Percentiles rank a stretch among this genome's conserved stretches.
Evolutionary conservation across 2,797 vertebrate species (phyloP).

Genomic region (Masticophis lateralis): DNA sequence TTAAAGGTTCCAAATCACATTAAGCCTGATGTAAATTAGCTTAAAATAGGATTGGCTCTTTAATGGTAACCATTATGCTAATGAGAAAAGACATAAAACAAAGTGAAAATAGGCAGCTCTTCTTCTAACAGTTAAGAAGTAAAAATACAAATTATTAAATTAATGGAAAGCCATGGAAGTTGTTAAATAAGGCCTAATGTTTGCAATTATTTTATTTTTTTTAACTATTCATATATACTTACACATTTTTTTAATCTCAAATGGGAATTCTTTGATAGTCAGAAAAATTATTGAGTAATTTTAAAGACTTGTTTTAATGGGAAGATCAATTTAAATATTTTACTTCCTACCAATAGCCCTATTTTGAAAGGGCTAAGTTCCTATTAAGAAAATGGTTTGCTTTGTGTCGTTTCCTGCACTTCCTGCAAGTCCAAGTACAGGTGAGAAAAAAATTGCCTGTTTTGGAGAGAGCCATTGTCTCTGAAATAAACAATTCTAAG

Average conservation of each 20-base stretch:
- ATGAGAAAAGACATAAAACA: conserved; percentile 43
- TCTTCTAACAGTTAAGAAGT: conserved; percentile 26
- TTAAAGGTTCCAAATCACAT: conserved; percentile 36
- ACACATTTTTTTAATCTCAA: background rate
- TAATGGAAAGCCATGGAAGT: conserved; percentile 10
- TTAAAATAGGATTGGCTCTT: conserved; percentile 38
- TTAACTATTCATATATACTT: background rate
- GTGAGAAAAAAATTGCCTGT: background rate
- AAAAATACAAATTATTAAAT: conserved; percentile 40
- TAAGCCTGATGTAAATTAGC: conserved; percentile 34
- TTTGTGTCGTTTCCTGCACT: background rate
- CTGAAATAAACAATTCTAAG: background rate
- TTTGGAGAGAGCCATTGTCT: background rate
- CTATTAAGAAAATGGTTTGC: background rate
- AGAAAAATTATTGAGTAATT: background rate
- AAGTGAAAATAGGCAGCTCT: conserved; percentile 32
- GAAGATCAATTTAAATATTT: background rate
- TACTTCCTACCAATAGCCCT: background rate
- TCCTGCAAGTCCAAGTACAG: background rate
- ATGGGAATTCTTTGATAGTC: background rate
- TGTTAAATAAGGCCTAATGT: conserved; percentile 22
- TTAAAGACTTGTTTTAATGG: background rate
- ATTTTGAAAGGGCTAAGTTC: background rate
- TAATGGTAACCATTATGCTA: conserved; percentile 41
- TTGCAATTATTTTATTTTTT: background rate